Evolutionary conservation across 2,888 invertebrate genomes (phyloP), one percentile per base, ranked within the genome.

Genomic region (Mermis nigrescens): DNA sequence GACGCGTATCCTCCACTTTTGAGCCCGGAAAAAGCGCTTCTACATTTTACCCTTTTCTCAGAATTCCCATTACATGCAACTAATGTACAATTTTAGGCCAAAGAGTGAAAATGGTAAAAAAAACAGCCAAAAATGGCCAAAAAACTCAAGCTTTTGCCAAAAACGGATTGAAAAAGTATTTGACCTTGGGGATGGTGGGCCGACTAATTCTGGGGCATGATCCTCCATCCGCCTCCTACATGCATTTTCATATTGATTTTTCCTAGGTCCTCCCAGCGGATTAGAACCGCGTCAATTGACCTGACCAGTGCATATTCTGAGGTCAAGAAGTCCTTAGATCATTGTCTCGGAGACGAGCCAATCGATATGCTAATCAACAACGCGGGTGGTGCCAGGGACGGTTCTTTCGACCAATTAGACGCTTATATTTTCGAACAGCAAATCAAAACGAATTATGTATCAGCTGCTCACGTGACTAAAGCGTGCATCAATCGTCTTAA

Each of bases 291-390:
- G 2, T 2, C 24, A 7, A n/a, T 59, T 51, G 60, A 60, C 24
- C 24, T 60, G 26, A 60, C 60, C 19, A 86, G 88, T 71, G 80
- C 88, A 2, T 79, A 82, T 1, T 76, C 78, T 1, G 77, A 80
- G 64, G 83, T 81, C 68, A 77, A 81, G 31, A 72, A 74, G 2
- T 79, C 12, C 4, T 12, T 86, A 51, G 77, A 80, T 59, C 76
- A 79, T 64, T 73, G 83, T 24, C 85, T 88, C n/a, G n/a, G n/a
- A n/a, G n/a, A n/a, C n/a, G n/a, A n/a, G n/a, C 84, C 87, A 0
- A 82, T 95, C 67, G 85, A 83, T 70, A 84, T 92, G 81, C 76
- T 98, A 27, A 79, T 94, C 1, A 94, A 92, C 73, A 92, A 90
- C 76, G 95, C 94, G 53, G 98, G 98, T 26, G 55, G 58, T 27